Percentiles rank a stretch among this genome's conserved stretches.
These are phyloP conservation scores for Drosophila repleta DNA, from an alignment of 1,140 invertebrate genomes.

Conservation along the genomic window DNA sequence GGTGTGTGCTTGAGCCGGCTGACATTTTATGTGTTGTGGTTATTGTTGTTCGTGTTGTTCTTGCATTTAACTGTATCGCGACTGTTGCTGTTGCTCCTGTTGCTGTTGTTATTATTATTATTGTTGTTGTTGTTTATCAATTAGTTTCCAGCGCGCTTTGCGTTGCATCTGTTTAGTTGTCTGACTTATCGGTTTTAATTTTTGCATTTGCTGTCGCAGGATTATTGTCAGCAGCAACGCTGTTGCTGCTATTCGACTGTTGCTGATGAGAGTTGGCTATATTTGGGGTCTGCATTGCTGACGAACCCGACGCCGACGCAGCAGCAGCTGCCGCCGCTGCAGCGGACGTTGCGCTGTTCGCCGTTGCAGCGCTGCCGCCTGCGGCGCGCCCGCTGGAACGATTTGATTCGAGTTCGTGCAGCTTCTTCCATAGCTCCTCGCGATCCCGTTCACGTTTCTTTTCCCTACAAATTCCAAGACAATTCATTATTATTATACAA, in stretches of 20 bases:
- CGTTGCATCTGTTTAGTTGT: slow-evolving; percentile 64
- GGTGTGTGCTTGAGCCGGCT: slow-evolving; percentile 36
- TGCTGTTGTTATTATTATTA: slow-evolving; percentile 11
- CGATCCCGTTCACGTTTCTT: slow-evolving; percentile 97
- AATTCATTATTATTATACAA: not conserved
- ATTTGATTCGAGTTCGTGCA: slow-evolving; percentile 90
- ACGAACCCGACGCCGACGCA: slow-evolving; percentile 35
- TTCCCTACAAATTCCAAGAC: slow-evolving; percentile 88
- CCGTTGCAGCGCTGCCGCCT: slow-evolving; percentile 71
- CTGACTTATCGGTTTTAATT: slow-evolving; percentile 64
- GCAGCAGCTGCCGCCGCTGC: slow-evolving; percentile 33
- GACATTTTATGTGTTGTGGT: slow-evolving; percentile 40
- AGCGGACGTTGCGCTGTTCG: slow-evolving; percentile 51
- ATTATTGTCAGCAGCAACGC: slow-evolving; percentile 77
- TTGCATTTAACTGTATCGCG: slow-evolving; percentile 32
- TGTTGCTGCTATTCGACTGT: slow-evolving; percentile 83
- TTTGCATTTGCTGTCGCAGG: slow-evolving; percentile 79
- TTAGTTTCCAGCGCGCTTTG: slow-evolving; percentile 58
- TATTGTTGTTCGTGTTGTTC: slow-evolving; percentile 36
- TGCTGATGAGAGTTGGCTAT: slow-evolving; percentile 78
- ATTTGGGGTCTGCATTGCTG: slow-evolving; percentile 60
- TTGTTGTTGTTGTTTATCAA: slow-evolving; percentile 29
- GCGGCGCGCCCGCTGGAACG: slow-evolving; percentile 79
- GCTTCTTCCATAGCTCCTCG: slow-evolving; percentile 96
- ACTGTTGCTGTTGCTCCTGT: slow-evolving; percentile 1